These are phyloP conservation scores for Acanthurus lineatus DNA, from an alignment of 2,797 vertebrate genomes.

Conservation along the genomic window DNA sequence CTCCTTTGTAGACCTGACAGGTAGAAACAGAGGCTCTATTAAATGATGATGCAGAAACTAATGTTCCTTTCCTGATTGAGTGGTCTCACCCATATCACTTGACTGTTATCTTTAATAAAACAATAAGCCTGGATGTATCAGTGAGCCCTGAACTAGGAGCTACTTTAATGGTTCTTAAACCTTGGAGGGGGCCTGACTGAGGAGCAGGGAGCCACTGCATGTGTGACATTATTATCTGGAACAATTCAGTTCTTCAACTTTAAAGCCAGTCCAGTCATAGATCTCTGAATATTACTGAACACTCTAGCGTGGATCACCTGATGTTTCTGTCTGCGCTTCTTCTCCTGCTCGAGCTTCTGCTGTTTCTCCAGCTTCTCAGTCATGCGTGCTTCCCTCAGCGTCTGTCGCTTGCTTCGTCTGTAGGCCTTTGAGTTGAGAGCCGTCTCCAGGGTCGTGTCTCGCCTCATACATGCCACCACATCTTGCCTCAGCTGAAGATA, in stretches of 20 bases:
- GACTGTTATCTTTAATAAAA: no score
- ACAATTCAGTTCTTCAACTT: neutral
- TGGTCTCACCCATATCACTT: no score
- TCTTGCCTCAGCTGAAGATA: slow-evolving; percentile 92
- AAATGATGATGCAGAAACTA: no score
- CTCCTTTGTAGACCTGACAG: no score
- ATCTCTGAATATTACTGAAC: neutral
- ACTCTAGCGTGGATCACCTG: slow-evolving; percentile 84
- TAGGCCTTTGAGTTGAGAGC: slow-evolving; percentile 98
- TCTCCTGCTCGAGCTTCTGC: slow-evolving; percentile 98
- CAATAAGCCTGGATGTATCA: no score
- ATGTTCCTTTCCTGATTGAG: no score
- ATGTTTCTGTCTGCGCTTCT: slow-evolving; percentile 97
- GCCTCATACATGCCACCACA: slow-evolving; percentile 97
- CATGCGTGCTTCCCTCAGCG: slow-evolving; percentile 96
- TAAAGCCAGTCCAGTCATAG: neutral
- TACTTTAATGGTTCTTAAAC: no score
- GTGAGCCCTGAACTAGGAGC: no score
- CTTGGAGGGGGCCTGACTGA: no score
- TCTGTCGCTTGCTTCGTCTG: slow-evolving; percentile 97
- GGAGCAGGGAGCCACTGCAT: no score
- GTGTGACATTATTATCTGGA: no score
- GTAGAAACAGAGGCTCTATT: no score
- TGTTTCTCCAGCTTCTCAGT: slow-evolving; percentile 99
- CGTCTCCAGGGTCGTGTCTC: slow-evolving; percentile 96